Base-by-base conservation (phyloP, 2,888 invertebrate genomes). In the Leptopilina myrica region DNA sequence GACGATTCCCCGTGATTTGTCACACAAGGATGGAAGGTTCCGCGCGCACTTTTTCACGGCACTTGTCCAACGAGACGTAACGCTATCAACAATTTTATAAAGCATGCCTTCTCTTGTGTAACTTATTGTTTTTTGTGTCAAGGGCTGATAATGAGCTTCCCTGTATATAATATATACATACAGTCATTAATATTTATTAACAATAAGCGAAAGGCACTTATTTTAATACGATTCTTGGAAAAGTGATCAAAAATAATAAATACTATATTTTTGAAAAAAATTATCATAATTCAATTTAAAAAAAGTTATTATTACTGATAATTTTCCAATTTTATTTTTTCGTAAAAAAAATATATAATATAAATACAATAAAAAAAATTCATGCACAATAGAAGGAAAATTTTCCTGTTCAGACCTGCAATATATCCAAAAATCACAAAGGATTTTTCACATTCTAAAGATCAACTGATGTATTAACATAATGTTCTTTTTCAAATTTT, bases 81-180 rank as follows among this genome's bases (percentile, higher is more conserved):
- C 84, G 73, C 77, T 81, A 78, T 78, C 77, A 78, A 78, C 78
- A 49, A 81, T 81, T 65, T 49, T 76, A 77, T 77, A 76, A 78
- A 64, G 65, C 79, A 76, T 79, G 80, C 43, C 43, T 33, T 43
- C 43, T 81, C 86, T 89, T 87, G 86, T 85, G 87, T 84, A 84
- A 86, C 84, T 85, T 87, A 62, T 62, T 62, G 62, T 62, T 62
- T 49, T 88, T 85, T 90, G 87, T 90, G 90, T 90, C 90, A 90
- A 90, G 90, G 90, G 90, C 90, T 88, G 80, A 78, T 77, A 78
- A 81, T 80, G 83, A 83, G 83, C 85, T 85, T 86, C 84, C 86
- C 85, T 81, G 12, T 49, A 49, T 49, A 49, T 49, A 43, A 49
- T 49, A 49, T 49, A 12, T 49, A 49, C 11, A 49, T 49, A 79